Percentiles rank a stretch among this genome's conserved stretches.
These are phyloP conservation scores for Alces alces DNA, from an alignment of 2,113 vertebrate species.

Conservation along the genomic window DNA sequence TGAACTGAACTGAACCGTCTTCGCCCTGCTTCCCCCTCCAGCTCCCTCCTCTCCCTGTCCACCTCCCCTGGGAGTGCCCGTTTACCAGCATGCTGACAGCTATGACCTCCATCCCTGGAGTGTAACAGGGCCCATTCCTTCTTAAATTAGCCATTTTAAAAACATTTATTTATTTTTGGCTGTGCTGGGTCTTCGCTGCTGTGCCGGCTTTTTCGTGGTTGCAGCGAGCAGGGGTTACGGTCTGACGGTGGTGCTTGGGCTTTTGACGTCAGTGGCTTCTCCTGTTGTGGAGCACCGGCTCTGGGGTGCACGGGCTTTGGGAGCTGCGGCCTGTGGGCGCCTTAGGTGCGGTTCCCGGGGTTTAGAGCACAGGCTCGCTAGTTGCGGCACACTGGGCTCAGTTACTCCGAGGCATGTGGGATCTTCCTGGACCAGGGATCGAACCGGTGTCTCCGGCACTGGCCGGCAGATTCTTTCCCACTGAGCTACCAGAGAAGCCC, in stretches of 20 bases:
- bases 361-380: neutral
- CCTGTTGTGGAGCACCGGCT: accelerated
- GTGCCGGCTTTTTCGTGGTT: neutral
- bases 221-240: neutral
- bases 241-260: neutral
- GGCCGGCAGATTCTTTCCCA: neutral
- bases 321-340: neutral
- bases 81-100: neutral
- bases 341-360: neutral
- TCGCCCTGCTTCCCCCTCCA: neutral
- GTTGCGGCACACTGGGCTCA: neutral
- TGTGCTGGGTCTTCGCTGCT: neutral
- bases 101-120: neutral
- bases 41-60: neutral
- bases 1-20: neutral
- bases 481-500: neutral
- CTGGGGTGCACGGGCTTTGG: neutral
- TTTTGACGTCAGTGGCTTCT: neutral
- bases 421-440: neutral
- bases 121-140: neutral
- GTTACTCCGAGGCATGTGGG: neutral
- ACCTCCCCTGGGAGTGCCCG: neutral
- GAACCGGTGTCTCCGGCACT: accelerated
- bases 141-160: neutral
- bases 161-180: neutral